A percentile compares a stretch with the other conserved stretches of the same genome.
These are phyloP conservation scores for Ptychadena robeensis DNA, from an alignment of 2,797 vertebrate species.

Conservation along the genomic window DNA sequence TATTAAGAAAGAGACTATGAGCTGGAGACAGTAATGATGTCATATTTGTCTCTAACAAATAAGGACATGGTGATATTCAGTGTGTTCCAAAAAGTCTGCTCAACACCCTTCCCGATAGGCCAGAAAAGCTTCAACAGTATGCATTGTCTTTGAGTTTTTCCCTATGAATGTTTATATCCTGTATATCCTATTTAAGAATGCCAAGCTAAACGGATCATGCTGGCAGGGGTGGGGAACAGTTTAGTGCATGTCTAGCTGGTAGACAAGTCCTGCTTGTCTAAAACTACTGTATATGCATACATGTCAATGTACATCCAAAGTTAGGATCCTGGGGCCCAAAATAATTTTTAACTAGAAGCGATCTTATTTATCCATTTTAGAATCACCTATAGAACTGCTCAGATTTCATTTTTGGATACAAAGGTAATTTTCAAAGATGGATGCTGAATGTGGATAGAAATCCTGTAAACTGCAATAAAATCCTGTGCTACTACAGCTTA, in stretches of 20 bases:
- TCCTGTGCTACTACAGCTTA: no score
- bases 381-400: no score
- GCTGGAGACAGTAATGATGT: constrained; percentile 12
- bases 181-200: constrained; percentile 26
- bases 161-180: constrained; percentile 5
- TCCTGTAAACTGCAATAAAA: no score
- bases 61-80: constrained; percentile 30
- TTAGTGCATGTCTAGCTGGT: constrained; percentile 27
- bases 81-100: constrained; percentile 21
- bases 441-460: no score
- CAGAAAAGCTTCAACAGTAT: constrained; percentile 8
- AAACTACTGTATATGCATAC: neutral
- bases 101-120: constrained; percentile 6
- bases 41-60: constrained; percentile 29
- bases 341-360: no score
- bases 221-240: constrained; percentile 27
- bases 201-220: constrained; percentile 31
- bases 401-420: no score
- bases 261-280: constrained; percentile 10
- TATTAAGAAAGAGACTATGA: neutral
- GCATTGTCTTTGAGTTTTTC: constrained; percentile 34
- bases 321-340: no score
- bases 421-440: no score
- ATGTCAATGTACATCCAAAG: no score
- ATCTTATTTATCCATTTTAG: no score